phyloP scores from a whole-genome alignment of 2,888 invertebrate genomes.

The Galerucella calmariensis region DNA sequence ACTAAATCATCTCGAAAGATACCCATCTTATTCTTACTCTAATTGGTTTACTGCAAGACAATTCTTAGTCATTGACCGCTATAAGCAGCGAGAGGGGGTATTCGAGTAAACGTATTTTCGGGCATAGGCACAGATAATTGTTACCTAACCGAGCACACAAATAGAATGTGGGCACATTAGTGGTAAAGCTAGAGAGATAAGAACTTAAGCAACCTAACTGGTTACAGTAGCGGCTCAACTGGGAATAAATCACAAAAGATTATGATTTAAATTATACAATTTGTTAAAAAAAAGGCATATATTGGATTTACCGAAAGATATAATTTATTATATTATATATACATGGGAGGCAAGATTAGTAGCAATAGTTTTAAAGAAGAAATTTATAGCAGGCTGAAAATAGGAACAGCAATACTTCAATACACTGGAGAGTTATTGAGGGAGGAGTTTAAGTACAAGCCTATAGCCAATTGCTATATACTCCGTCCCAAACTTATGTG shows the following conservation, averaged over 20 bases:
- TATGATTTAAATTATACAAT: constrained; percentile 18
- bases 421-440: too few relatives aligned
- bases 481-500: too few relatives aligned
- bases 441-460: too few relatives aligned
- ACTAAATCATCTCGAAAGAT: background rate
- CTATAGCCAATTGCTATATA: too few relatives aligned
- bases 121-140: constrained; percentile 44
- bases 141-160: constrained; percentile 38
- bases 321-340: too few relatives aligned
- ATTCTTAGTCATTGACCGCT: constrained; percentile 5
- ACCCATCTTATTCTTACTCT: background rate
- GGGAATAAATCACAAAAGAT: too few relatives aligned
- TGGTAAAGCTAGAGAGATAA: constrained; percentile 50
- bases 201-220: constrained; percentile 48
- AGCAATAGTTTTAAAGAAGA: too few relatives aligned
- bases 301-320: too few relatives aligned
- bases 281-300: constrained; percentile 6
- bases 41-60: background rate
- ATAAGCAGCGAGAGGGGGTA: constrained; percentile 1
- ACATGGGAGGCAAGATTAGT: too few relatives aligned
- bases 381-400: too few relatives aligned
- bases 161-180: constrained; percentile 54
- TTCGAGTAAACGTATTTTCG: constrained; percentile 36
- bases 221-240: constrained; percentile 31
- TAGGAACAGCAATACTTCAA: too few relatives aligned